Conservation (phyloP, 1,140 invertebrate species). For the Pinna nobilis region DNA sequence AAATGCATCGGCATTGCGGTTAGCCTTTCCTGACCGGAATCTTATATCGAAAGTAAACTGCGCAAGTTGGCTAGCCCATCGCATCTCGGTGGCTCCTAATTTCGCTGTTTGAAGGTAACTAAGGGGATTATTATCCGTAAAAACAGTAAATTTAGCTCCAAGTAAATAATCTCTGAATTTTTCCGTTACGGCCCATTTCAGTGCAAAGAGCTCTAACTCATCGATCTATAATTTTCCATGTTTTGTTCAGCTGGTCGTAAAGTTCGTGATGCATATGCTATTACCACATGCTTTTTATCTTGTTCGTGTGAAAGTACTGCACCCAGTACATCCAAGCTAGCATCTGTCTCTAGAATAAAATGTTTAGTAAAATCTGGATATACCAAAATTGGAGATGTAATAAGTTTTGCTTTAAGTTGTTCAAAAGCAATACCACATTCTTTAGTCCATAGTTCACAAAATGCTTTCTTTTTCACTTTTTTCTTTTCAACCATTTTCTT, state of each 20-base stretch:
- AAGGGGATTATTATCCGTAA: slow-evolving; percentile 47
- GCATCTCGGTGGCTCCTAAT: slow-evolving; percentile 42
- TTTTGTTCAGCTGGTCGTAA: no score
- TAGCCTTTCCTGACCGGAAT: slow-evolving; percentile 24
- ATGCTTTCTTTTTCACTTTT: not conserved
- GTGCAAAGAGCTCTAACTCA: slow-evolving; percentile 37
- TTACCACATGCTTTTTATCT: no score
- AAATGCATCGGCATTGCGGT: slow-evolving; percentile 30
- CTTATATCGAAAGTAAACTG: slow-evolving; percentile 42
- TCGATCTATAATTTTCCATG: slow-evolving; percentile 43
- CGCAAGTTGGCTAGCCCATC: slow-evolving; percentile 45
- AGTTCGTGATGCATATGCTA: no score
- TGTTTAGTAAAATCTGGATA: slow-evolving; percentile 41
- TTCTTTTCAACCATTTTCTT: slow-evolving; percentile 2
- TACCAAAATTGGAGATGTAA: slow-evolving; percentile 44
- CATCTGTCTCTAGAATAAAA: slow-evolving; percentile 53
- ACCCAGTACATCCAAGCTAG: slow-evolving; percentile 45
- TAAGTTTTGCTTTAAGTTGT: slow-evolving; percentile 44
- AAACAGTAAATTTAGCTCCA: slow-evolving; percentile 39
- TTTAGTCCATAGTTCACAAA: slow-evolving; percentile 14
- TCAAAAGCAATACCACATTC: slow-evolving; percentile 20
- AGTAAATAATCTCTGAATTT: slow-evolving; percentile 46
- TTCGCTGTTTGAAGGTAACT: slow-evolving; percentile 44
- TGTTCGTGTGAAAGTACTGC: no score
- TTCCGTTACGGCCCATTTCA: slow-evolving; percentile 50